Conservation (phyloP, 2,113 vertebrate genomes). For the Rhinoptilus africanus region DNA sequence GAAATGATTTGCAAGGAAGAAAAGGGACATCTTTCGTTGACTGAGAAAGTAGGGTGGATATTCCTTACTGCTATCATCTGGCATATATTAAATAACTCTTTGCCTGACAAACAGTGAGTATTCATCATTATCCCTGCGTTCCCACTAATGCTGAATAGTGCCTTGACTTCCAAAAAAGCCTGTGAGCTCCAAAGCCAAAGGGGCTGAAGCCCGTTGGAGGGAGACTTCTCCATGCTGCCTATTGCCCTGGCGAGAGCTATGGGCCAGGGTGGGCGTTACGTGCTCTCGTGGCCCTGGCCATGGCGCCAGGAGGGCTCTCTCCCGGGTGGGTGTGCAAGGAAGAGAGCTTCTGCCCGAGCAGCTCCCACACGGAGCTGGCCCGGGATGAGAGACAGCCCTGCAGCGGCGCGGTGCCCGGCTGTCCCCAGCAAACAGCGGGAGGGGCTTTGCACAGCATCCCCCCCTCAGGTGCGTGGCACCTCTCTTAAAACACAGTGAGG, state of each 20-base stretch:
- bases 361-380: not conserved
- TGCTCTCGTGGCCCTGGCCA: not conserved
- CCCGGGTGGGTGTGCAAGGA: not conserved
- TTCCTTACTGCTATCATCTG: not conserved
- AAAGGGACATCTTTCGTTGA: not conserved
- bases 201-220: not conserved
- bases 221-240: not conserved
- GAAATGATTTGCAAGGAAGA: not conserved
- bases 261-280: rapidly evolving
- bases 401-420: not conserved
- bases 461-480: rapidly evolving
- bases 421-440: not conserved
- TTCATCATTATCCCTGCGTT: not conserved
- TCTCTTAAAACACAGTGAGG: not conserved
- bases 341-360: not conserved
- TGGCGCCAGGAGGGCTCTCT: not conserved
- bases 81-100: not conserved
- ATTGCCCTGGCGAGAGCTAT: rapidly evolving
- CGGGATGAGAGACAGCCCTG: not conserved
- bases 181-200: not conserved
- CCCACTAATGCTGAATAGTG: not conserved
- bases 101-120: not conserved
- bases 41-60: not conserved
- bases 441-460: not conserved
- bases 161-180: not conserved